A percentile compares a stretch with the other conserved stretches of the same genome.
Evolutionary conservation across 2,797 vertebrate species (phyloP).

Genomic region (Gambelia wislizenii): DNA sequence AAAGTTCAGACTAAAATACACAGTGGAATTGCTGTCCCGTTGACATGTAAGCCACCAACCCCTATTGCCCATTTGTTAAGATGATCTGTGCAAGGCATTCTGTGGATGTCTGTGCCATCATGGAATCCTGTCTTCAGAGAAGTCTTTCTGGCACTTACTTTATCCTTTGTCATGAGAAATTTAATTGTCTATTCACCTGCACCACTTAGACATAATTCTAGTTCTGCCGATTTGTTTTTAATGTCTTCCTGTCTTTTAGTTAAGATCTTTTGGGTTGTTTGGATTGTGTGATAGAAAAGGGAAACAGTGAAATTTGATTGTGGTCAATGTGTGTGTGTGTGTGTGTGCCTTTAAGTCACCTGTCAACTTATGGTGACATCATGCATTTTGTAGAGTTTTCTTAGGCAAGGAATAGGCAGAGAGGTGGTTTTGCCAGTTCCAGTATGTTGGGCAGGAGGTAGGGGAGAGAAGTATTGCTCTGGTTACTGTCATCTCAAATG

Average conservation of each 20-base stretch:
- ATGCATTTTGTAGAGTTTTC: no score
- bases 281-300: no score
- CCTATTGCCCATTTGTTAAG: neutral
- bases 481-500: neutral
- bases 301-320: no score
- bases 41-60: no score
- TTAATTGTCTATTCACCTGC: neutral
- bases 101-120: neutral
- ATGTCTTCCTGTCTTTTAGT: no score
- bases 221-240: neutral
- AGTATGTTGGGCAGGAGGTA: neutral
- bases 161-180: neutral
- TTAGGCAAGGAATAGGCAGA: no score
- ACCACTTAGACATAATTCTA: neutral
- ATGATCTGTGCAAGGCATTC: neutral
- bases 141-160: neutral
- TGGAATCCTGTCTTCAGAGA: neutral
- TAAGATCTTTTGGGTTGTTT: neutral
- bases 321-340: no score
- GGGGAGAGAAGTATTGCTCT: neutral
- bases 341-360: no score
- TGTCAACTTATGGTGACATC: no score
- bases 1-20: no score
- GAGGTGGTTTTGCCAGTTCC: no score
- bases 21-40: no score